Evolutionary conservation across 2,797 vertebrate genomes (phyloP), one percentile per base, ranked within the genome.

Genomic region (Paramormyrops hopkinsi): DNA sequence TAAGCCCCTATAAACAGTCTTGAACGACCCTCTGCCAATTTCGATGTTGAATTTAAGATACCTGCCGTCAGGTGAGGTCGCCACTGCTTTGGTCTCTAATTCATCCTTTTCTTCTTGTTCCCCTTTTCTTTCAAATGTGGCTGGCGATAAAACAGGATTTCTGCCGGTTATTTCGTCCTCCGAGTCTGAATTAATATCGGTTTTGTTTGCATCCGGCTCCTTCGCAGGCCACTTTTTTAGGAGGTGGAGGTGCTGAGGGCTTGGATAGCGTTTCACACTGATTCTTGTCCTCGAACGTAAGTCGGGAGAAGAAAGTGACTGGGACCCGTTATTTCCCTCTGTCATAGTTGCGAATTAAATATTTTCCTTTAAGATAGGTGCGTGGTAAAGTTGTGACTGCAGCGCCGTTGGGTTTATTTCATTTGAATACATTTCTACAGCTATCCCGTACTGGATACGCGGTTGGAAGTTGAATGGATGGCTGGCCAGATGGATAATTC

Each of bases 41-140:
- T 98, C 98, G 90, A 98, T 97, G 94, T 98, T 96, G 93, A 99
- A 99, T 91, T 99, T 99, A 59, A 99, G 97, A 94, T 97, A 99
- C 51, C 98, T 95, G 83, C 97, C 98, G 22, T 98, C 97, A 0
- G 97, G 97, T 2, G 96, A 97, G 0, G 94, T 94, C 0, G 95
- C 96, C 89, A 95, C 95, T 0, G 96, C 96, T 91, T 94, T 93
- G 12, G 94, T 96, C 91, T 96, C 96, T 53, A 92, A 92, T 0
- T 96, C 95, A 0, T 96, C 95, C 0, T 87, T 93, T 85, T 94
- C 94, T 29, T 95, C 94, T 85, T 93, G 91, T 82, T 93, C 90
- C 88, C 92, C 88, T 79, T 87, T 91, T 11, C 89, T 91, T 88
- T 92, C 90, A 12, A 87, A 90, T 4, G 88, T 41, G 22, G 90